Evolutionary conservation across 2,113 vertebrate genomes (phyloP).

Genomic region (Gambusia holbrooki): DNA sequence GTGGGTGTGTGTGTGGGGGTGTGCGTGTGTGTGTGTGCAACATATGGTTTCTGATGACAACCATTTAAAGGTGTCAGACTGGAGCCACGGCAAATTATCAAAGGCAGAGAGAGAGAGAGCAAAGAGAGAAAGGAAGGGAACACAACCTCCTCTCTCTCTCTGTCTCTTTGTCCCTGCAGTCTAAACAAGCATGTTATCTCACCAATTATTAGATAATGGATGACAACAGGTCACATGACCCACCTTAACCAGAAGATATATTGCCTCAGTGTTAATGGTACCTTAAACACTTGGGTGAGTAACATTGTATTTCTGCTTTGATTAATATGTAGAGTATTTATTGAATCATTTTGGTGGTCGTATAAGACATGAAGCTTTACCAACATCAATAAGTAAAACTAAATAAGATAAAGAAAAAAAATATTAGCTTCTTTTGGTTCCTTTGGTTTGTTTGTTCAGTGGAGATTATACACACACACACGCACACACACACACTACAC

Average conservation of each 20-base stretch:
- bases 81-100: constrained; percentile 94
- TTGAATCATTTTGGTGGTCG: not conserved
- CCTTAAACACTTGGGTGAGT: not conserved
- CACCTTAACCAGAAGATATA: not conserved
- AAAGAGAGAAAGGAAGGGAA: not conserved
- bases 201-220: constrained; percentile 88
- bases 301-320: not conserved
- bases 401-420: not conserved
- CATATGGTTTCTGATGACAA: constrained; percentile 91
- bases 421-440: not conserved
- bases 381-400: not conserved
- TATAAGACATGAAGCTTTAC: not conserved
- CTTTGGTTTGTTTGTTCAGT: constrained; percentile 19
- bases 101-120: constrained; percentile 49
- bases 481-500: constrained; percentile 19
- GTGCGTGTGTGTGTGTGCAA: constrained; percentile 52
- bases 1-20: constrained; percentile 29
- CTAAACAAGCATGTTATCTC: constrained; percentile 88
- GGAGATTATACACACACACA: constrained; percentile 11
- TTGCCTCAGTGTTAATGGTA: not conserved
- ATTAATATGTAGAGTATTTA: not conserved
- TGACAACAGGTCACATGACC: constrained; percentile 83
- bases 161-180: constrained; percentile 72
- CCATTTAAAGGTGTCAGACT: constrained; percentile 92
- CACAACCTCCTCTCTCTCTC: constrained; percentile 19